phyloP scores from a whole-genome alignment of 2,797 vertebrate genomes.

The Rhynchotus rufescens region DNA sequence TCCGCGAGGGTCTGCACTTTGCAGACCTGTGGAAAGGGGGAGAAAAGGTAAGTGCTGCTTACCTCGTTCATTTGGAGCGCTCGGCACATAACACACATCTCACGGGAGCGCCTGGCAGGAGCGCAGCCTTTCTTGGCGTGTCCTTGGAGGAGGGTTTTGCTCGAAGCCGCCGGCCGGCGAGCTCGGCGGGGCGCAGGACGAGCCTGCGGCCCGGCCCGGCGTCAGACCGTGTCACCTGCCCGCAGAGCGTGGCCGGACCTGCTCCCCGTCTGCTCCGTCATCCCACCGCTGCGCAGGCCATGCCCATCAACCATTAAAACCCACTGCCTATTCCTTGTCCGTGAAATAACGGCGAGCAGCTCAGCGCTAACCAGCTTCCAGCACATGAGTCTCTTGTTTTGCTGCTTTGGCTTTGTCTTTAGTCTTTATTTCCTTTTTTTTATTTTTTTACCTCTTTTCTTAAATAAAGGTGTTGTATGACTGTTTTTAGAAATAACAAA shows the following conservation, averaged over 20 bases:
- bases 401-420: constrained; percentile 52
- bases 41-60: constrained; percentile 64
- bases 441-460: background rate
- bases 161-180: background rate
- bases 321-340: constrained; percentile 25
- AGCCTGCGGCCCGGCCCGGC: background rate
- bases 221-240: background rate
- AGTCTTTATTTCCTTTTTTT: background rate
- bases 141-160: background rate
- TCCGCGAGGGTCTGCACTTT: constrained; percentile 66
- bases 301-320: constrained; percentile 54
- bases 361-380: background rate
- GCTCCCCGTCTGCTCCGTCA: constrained; percentile 15
- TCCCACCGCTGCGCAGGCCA: constrained; percentile 45
- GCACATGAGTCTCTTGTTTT: constrained; percentile 23
- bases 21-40: constrained; percentile 68
- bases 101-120: constrained; percentile 48
- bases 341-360: background rate
- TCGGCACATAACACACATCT: constrained; percentile 51
- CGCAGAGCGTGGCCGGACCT: constrained; percentile 24
- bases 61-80: constrained; percentile 59
- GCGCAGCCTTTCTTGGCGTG: constrained; percentile 24
- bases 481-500: constrained; percentile 5
- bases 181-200: background rate
- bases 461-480: background rate